phyloP scores from a whole-genome alignment of 1,140 invertebrate genomes.

The Trichomalopsis sarcophagae region DNA sequence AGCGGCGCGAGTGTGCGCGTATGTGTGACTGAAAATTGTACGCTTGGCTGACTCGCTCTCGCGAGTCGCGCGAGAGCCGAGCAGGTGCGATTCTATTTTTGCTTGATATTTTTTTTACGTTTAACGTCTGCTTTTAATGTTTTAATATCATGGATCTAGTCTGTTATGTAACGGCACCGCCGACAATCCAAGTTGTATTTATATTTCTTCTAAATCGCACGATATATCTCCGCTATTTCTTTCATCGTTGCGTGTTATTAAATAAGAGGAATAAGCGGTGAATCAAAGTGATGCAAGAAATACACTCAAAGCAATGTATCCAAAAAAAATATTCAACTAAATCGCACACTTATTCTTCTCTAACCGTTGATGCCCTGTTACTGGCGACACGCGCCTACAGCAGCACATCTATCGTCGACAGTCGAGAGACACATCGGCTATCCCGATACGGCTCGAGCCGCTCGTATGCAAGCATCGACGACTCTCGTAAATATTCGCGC shows the following conservation, averaged over 20 bases:
- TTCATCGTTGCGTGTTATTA: not conserved
- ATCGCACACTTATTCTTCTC: not conserved
- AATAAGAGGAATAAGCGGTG: too few species aligned
- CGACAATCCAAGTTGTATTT: not conserved
- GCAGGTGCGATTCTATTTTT: slow-evolving; percentile 3
- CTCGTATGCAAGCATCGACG: too few species aligned
- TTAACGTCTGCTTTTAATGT: not conserved
- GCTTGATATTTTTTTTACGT: not conserved
- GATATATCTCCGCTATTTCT: not conserved
- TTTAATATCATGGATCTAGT: not conserved
- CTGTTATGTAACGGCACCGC: not conserved
- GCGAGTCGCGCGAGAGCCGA: not conserved
- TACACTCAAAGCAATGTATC: not conserved
- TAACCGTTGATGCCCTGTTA: not conserved
- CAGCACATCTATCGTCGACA: too few species aligned
- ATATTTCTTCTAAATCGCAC: not conserved
- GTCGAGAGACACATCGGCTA: too few species aligned
- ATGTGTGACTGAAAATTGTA: not conserved
- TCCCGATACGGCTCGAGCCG: too few species aligned
- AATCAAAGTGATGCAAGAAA: too few species aligned
- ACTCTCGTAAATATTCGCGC: not conserved
- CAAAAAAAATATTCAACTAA: not conserved
- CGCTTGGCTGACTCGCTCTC: not conserved
- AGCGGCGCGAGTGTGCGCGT: not conserved
- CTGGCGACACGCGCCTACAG: not conserved